Percentiles rank a stretch among this genome's conserved stretches.
Evolutionary conservation across 2,113 vertebrate genomes (phyloP).

Genomic region (Speoplatyrhinus poulsoni): DNA sequence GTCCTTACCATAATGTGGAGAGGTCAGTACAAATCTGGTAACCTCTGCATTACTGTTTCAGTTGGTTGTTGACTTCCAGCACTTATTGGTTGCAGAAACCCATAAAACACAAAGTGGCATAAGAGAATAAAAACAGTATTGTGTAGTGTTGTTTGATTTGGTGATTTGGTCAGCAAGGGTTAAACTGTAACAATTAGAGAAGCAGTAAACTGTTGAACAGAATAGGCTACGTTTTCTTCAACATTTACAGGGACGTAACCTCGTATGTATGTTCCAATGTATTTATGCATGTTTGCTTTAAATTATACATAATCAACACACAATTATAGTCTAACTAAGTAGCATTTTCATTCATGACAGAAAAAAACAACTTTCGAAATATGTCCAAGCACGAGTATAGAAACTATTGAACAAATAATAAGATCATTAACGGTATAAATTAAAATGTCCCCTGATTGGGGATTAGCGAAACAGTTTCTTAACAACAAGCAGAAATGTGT

Average conservation of each 20-base stretch:
- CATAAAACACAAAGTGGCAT: no score
- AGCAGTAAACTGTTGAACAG: no score
- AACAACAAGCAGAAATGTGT: no score
- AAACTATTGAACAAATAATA: conserved; percentile 1
- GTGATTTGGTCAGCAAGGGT: no score
- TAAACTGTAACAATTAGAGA: no score
- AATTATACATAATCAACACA: not conserved
- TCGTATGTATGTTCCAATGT: not conserved
- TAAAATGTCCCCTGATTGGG: not conserved
- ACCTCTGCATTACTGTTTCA: no score
- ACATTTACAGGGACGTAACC: not conserved
- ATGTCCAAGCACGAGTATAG: not conserved
- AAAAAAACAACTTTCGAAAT: not conserved
- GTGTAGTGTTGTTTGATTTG: no score
- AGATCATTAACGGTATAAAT: not conserved
- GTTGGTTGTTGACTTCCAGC: no score
- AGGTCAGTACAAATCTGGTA: no score
- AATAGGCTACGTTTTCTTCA: not conserved
- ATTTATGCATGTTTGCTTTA: not conserved
- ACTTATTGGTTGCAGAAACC: no score
- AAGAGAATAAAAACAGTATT: no score
- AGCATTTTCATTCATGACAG: not conserved
- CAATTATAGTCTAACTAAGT: not conserved
- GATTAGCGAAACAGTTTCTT: not conserved
- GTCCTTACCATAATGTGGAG: no score